Base-by-base conservation (phyloP, 2,113 vertebrate species). In the Formicarius rufipectus region DNA sequence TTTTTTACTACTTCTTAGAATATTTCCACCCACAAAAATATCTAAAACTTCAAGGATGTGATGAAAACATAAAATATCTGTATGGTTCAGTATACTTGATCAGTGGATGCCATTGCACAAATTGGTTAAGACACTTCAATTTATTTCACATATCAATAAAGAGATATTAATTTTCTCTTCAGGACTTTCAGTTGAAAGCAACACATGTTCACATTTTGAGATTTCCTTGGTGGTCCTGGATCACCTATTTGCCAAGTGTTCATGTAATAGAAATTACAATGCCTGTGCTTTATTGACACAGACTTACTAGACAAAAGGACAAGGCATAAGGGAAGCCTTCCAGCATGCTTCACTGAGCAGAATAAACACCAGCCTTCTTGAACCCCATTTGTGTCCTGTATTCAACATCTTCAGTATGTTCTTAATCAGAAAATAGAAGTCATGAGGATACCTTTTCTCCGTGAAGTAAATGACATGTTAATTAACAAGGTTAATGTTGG, bases 401-500 rank as follows among this genome's bases (percentile, higher is more conserved):
- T 75, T 76, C 53, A 63, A 52, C 2, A 2, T 56, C 89, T 95
- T 95, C 84, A 88, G 76, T 50, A 44, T 69, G 55, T 66, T 68
- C 52, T 87, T 95, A 87, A 68, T 77, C 66, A 93, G 47, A 95
- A 96, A 92, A 90, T 1, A 84, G 33, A 22, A 95, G 63, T 71
- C 25, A 31, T 20, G 45, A 55, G 33, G 40, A 63, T 40, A 92
- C 24, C n/a, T 91, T 93, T 89, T 24, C 50, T 89, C 47, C 44
- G 68, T 3, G 20, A 72, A 94, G 44, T 35, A 66, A 92, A 90
- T 40, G 50, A 85, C 76, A 37, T 93, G 55, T 68, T 95, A 80
- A 91, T 85, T 89, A 67, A 85, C 93, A 50, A 85, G 63, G 77
- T 89, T 93, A 93, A 92, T 87, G 23, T 53, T 67, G 52, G 80